These are phyloP conservation scores for Phoxinus dragarum DNA, from an alignment of 2,797 vertebrate genomes.

Conservation along the genomic window DNA sequence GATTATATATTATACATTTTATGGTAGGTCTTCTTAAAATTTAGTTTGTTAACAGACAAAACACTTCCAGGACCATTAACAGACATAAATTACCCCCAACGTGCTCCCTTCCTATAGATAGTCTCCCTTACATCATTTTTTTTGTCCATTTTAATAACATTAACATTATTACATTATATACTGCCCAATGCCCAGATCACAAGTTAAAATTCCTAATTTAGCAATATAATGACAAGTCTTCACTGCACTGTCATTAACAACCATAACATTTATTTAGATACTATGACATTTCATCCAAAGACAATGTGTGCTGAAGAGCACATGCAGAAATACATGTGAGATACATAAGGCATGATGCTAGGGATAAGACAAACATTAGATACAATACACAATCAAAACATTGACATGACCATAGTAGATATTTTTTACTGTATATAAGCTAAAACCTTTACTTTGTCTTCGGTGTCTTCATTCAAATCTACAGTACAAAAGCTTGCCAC, in stretches of 20 bases:
- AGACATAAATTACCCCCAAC: not conserved
- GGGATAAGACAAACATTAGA: slow-evolving; percentile 26
- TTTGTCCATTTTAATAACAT: not conserved
- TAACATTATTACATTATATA: not conserved
- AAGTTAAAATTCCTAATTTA: not conserved
- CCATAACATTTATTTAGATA: slow-evolving; percentile 47
- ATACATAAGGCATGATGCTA: slow-evolving; percentile 37
- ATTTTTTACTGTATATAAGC: slow-evolving; percentile 5
- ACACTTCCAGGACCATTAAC: not conserved
- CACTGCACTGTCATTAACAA: slow-evolving; percentile 25
- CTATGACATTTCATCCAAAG: slow-evolving; percentile 48
- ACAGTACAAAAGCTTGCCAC: not conserved
- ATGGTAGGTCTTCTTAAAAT: not conserved
- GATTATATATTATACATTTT: not conserved
- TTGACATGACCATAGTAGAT: slow-evolving; percentile 12
- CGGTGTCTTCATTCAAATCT: not conserved
- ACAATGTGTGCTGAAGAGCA: slow-evolving; percentile 34
- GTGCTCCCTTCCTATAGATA: too few species aligned
- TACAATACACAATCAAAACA: slow-evolving; percentile 32
- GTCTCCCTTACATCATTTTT: not conserved
- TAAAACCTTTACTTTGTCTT: slow-evolving; percentile 6
- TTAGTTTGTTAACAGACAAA: not conserved
- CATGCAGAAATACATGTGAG: slow-evolving; percentile 52
- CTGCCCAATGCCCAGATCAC: not conserved
- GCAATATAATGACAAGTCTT: not conserved